A percentile compares a stretch with the other conserved stretches of the same genome.
phyloP scores from a whole-genome alignment of 2,113 vertebrate species.

The Megaceryle maxima region DNA sequence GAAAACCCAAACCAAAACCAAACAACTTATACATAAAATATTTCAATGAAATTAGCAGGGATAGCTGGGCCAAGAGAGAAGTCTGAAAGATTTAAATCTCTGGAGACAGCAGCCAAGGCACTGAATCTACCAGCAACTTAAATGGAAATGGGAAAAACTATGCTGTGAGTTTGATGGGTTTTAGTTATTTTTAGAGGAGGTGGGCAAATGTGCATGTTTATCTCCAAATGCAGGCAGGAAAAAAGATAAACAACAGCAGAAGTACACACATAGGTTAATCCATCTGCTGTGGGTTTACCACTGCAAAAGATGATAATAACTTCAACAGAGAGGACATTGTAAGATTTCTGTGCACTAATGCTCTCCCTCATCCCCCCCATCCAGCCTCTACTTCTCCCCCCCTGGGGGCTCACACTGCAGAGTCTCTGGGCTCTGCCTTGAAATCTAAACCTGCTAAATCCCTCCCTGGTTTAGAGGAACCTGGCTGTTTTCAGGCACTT shows the following conservation, averaged over 20 bases:
- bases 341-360: not conserved
- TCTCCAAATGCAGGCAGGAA: not conserved
- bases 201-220: not conserved
- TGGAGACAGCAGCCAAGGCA: not conserved
- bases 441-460: not conserved
- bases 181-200: not conserved
- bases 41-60: not conserved
- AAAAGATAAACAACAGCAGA: not conserved
- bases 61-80: not conserved
- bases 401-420: not conserved
- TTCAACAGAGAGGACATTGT: not conserved
- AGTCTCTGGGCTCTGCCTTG: not conserved
- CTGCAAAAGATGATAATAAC: not conserved
- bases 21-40: not conserved
- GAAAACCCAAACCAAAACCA: not conserved
- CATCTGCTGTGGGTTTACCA: not conserved
- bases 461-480: not conserved
- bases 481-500: not conserved
- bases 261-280: not conserved
- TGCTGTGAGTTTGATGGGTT: not conserved
- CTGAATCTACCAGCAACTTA: not conserved
- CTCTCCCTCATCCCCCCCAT: not conserved
- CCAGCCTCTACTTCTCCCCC: not conserved
- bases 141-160: not conserved
- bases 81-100: not conserved